Conservation (phyloP, 1,140 invertebrate genomes). For the Coenobita brevimanus region DNA sequence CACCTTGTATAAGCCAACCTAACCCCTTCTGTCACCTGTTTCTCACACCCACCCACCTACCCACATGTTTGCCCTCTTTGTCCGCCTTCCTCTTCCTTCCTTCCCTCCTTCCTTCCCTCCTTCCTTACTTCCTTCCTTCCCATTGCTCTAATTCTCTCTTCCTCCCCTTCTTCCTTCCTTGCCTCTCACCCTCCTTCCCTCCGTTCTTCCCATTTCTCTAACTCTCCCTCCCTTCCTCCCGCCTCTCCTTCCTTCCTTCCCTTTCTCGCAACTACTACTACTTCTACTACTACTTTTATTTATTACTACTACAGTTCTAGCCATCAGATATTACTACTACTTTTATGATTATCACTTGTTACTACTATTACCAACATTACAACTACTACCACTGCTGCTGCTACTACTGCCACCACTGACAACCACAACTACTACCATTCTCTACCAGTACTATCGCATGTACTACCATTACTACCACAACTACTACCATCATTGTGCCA, state of each 20-base stretch:
- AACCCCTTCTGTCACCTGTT: background rate
- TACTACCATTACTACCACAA: too few species aligned
- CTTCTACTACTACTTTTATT: background rate
- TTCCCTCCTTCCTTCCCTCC: background rate
- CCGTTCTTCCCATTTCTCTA: background rate
- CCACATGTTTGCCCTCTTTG: background rate
- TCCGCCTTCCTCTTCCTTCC: background rate
- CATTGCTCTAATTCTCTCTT: background rate
- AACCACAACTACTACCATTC: constrained; percentile 18
- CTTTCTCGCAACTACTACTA: background rate
- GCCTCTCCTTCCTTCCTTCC: background rate
- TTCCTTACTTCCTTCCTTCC: background rate
- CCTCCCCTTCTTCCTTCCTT: background rate
- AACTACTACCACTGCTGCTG: background rate
- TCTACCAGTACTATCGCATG: background rate
- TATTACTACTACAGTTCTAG: background rate
- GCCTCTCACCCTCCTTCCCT: background rate
- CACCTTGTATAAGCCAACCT: too few species aligned
- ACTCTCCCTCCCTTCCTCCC: background rate
- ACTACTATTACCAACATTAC: background rate
- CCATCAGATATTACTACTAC: background rate
- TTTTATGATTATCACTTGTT: background rate
- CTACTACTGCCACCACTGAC: constrained; percentile 25
- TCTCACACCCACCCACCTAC: background rate
- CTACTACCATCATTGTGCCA: too few species aligned